phyloP scores from a whole-genome alignment of 2,888 invertebrate genomes.

The Hoplodrina ambigua region DNA sequence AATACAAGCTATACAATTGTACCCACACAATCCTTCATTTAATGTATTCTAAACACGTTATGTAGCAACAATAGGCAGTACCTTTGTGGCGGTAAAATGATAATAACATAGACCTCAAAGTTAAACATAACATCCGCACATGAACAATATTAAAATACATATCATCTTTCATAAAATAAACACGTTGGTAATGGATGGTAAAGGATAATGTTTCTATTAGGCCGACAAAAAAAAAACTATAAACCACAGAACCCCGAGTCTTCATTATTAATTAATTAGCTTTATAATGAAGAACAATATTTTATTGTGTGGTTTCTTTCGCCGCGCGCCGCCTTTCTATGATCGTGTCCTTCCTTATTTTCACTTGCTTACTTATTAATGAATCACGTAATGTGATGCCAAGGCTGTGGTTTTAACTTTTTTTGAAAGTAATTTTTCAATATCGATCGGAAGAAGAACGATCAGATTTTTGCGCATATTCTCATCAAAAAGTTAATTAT shows the following conservation, averaged over 20 bases:
- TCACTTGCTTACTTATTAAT: too few species aligned
- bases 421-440: too few species aligned
- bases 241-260: slow-evolving; percentile 1
- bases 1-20: background rate
- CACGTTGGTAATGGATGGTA: slow-evolving; percentile 20
- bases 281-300: background rate
- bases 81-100: slow-evolving; percentile 22
- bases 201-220: slow-evolving; percentile 27
- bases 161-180: slow-evolving; percentile 9
- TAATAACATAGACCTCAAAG: slow-evolving; percentile 28
- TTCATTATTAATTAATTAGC: slow-evolving; percentile 1
- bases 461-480: too few species aligned
- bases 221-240: slow-evolving; percentile 1
- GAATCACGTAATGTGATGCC: too few species aligned
- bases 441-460: too few species aligned
- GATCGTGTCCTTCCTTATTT: too few species aligned
- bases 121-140: slow-evolving; percentile 46
- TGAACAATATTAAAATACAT: slow-evolving; percentile 5
- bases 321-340: background rate
- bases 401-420: too few species aligned
- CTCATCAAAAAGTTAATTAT: too few species aligned
- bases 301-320: slow-evolving; percentile 11
- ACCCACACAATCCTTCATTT: background rate
- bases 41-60: slow-evolving; percentile 43
- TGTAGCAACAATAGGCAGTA: slow-evolving; percentile 21